Conservation (phyloP, 2,113 vertebrate genomes). For the Syrmaticus mikado region DNA sequence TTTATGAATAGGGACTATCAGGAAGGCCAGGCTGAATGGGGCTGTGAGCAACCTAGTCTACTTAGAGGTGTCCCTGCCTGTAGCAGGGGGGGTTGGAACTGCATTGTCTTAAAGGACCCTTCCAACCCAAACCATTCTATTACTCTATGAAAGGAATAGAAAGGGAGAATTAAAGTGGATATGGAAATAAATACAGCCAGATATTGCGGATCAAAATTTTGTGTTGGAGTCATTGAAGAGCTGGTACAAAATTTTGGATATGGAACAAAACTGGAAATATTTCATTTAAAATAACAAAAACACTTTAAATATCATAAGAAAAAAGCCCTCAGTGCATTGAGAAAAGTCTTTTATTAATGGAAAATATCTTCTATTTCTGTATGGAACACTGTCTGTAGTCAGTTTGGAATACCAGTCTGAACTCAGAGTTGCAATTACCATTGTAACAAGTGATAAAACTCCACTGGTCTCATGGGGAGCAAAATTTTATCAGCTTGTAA, state of each 20-base stretch:
- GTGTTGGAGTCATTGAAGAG: neutral
- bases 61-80: too few relatives aligned
- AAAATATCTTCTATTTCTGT: neutral
- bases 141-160: neutral
- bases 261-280: neutral
- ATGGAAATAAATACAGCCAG: neutral
- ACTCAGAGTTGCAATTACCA: neutral
- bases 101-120: too few relatives aligned
- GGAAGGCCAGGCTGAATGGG: neutral
- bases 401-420: neutral
- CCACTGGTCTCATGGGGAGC: neutral
- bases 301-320: neutral
- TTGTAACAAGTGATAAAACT: neutral
- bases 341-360: neutral
- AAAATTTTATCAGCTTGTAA: neutral
- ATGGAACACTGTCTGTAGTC: neutral
- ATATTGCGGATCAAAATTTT: neutral
- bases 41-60: too few relatives aligned
- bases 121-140: too few relatives aligned
- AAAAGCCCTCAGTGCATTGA: neutral
- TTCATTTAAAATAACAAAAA: neutral
- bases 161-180: neutral
- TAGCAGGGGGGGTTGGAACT: too few relatives aligned
- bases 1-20: neutral
- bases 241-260: accelerated